phyloP scores from a whole-genome alignment of 2,113 vertebrate genomes.

The Hippocampus barbouri region DNA sequence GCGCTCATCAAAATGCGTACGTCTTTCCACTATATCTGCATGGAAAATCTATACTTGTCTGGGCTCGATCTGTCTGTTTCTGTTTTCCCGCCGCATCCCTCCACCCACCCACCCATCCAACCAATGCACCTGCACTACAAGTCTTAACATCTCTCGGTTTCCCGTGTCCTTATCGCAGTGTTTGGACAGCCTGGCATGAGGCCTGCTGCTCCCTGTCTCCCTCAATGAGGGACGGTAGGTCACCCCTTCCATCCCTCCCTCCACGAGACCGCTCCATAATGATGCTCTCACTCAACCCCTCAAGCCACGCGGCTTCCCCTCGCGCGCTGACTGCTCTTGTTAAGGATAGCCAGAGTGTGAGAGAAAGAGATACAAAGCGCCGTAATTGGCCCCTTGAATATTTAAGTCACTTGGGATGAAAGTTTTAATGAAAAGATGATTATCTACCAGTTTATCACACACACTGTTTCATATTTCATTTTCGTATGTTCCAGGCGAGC shows the following conservation, averaged over 20 bases:
- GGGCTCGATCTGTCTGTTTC: constrained; percentile 14
- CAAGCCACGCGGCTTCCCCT: constrained; percentile 47
- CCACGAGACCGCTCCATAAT: constrained; percentile 43
- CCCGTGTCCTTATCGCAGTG: not conserved
- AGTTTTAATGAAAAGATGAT: constrained; percentile 76
- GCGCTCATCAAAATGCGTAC: constrained; percentile 55
- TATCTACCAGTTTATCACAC: constrained; percentile 68
- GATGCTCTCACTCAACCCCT: constrained; percentile 57
- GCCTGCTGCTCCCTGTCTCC: constrained; percentile 43
- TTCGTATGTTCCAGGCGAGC: constrained; percentile 35
- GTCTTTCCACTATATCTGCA: constrained; percentile 58
- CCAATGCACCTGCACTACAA: constrained; percentile 18
- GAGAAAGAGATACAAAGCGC: constrained; percentile 46
- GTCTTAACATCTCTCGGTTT: not conserved
- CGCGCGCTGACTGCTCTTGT: constrained; percentile 45
- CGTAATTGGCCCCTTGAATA: constrained; percentile 72
- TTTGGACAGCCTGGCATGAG: constrained; percentile 29
- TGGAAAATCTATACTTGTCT: constrained; percentile 59
- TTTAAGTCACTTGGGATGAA: constrained; percentile 68
- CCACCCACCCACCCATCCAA: not conserved
- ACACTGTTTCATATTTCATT: constrained; percentile 64
- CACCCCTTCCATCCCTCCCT: constrained; percentile 15
- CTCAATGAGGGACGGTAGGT: constrained; percentile 37
- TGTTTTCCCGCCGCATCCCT: constrained; percentile 25
- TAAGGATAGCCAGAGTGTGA: constrained; percentile 48